Evolutionary conservation across 2,797 vertebrate species (phyloP).

Genomic region (Sorex maritimensis): DNA sequence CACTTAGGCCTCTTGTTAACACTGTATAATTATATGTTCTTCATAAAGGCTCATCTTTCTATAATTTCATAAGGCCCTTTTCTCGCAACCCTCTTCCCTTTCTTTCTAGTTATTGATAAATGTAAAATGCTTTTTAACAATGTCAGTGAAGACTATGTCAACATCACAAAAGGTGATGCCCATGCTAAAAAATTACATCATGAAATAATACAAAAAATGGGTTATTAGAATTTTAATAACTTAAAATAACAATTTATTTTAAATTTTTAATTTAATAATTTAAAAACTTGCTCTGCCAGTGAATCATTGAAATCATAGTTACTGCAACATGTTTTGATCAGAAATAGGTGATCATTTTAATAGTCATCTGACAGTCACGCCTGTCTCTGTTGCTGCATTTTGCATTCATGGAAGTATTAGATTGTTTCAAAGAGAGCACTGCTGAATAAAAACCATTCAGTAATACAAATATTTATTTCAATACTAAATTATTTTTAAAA

Average conservation of each 20-base stretch:
- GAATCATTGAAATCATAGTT: constrained; percentile 86
- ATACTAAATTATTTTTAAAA: constrained; percentile 22
- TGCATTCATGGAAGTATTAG: background rate
- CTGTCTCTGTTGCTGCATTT: background rate
- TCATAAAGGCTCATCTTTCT: constrained; percentile 50
- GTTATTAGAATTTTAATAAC: constrained; percentile 83
- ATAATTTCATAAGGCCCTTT: background rate
- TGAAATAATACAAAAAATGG: constrained; percentile 86
- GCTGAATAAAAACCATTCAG: background rate
- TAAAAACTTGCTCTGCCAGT: constrained; percentile 64
- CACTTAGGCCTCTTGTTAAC: background rate
- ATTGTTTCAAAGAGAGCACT: background rate
- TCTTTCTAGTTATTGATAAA: constrained; percentile 15
- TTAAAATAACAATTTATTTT: no score
- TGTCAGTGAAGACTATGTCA: constrained; percentile 51
- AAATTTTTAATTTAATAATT: no score
- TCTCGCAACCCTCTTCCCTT: background rate
- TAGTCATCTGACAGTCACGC: constrained; percentile 15
- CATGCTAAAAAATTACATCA: background rate
- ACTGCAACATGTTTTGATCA: constrained; percentile 83
- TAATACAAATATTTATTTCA: background rate
- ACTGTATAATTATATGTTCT: constrained; percentile 20
- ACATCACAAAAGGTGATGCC: constrained; percentile 12
- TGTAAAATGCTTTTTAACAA: constrained; percentile 50
- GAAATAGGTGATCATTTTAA: constrained; percentile 84